phyloP scores from a whole-genome alignment of 2,888 invertebrate species.

The Bimastos eiseni region DNA sequence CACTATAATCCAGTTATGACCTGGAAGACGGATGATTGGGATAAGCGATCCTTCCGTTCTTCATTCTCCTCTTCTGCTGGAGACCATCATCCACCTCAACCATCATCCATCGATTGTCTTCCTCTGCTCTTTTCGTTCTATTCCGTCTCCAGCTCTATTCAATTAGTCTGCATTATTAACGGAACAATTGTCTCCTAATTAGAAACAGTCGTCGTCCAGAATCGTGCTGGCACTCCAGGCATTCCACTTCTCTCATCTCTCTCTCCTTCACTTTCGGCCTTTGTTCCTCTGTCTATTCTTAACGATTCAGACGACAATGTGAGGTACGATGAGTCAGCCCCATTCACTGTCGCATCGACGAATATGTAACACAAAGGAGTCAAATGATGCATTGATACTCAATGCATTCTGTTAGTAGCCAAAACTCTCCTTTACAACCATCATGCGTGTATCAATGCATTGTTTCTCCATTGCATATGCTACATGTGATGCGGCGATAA shows the following conservation, averaged over 20 bases:
- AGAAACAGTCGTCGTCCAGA: background rate
- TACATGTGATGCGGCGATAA: no score
- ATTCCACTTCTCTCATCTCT: background rate
- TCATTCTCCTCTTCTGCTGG: no score
- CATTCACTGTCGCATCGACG: background rate
- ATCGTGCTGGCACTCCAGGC: background rate
- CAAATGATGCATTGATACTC: background rate
- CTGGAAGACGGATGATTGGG: background rate
- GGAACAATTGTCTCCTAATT: background rate
- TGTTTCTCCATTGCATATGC: background rate
- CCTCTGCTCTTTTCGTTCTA: background rate
- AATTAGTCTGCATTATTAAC: background rate
- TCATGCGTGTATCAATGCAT: background rate
- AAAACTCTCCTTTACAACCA: background rate
- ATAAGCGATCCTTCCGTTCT: background rate
- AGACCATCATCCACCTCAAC: no score
- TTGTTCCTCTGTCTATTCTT: background rate
- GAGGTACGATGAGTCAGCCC: no score
- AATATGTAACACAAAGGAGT: background rate
- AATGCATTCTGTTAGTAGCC: background rate
- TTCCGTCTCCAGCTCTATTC: background rate
- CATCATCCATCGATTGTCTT: background rate
- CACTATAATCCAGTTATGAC: background rate
- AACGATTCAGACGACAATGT: no score
- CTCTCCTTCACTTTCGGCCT: background rate